Conservation (phyloP, 2,888 invertebrate species). For the Cheilosia variabilis region DNA sequence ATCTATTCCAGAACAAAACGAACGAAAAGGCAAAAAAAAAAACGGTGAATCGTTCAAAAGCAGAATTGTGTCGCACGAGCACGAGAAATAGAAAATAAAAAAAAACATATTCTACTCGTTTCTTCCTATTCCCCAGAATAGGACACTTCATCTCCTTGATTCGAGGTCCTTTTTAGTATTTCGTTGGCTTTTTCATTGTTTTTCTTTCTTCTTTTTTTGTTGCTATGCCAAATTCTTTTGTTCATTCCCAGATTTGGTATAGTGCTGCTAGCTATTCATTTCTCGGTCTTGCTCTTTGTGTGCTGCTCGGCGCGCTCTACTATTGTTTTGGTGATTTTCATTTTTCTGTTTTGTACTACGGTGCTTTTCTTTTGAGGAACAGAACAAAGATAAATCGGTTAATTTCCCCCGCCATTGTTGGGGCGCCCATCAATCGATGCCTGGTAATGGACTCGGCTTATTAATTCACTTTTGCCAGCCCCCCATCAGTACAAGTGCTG, state of each 20-base stretch:
- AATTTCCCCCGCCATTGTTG: constrained; percentile 83
- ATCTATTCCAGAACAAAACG: constrained; percentile 46
- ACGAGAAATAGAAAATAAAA: constrained; percentile 77
- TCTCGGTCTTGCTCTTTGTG: constrained; percentile 28
- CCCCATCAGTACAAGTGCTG: constrained; percentile 3
- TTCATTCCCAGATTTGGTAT: constrained; percentile 64
- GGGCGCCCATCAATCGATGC: constrained; percentile 83
- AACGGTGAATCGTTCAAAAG: constrained; percentile 79
- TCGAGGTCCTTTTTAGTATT: constrained; percentile 69
- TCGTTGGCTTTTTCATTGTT: constrained; percentile 58
- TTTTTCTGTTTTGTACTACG: constrained; percentile 76
- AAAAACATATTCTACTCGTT: constrained; percentile 68
- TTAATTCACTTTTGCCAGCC: constrained; percentile 77
- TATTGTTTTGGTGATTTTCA: constrained; percentile 65
- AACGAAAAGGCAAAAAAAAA: constrained; percentile 32
- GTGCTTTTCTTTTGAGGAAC: constrained; percentile 76
- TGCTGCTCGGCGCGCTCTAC: constrained; percentile 12
- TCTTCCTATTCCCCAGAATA: constrained; percentile 52
- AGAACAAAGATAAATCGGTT: constrained; percentile 83
- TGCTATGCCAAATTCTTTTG: constrained; percentile 69
- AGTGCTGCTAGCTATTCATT: constrained; percentile 60
- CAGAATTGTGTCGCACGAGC: constrained; percentile 81
- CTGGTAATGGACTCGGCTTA: constrained; percentile 83
- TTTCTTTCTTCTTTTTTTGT: constrained; percentile 56
- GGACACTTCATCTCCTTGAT: constrained; percentile 66